Percentiles rank a stretch among this genome's conserved stretches.
phyloP scores from a whole-genome alignment of 2,113 vertebrate genomes.

The Anas platyrhynchos region DNA sequence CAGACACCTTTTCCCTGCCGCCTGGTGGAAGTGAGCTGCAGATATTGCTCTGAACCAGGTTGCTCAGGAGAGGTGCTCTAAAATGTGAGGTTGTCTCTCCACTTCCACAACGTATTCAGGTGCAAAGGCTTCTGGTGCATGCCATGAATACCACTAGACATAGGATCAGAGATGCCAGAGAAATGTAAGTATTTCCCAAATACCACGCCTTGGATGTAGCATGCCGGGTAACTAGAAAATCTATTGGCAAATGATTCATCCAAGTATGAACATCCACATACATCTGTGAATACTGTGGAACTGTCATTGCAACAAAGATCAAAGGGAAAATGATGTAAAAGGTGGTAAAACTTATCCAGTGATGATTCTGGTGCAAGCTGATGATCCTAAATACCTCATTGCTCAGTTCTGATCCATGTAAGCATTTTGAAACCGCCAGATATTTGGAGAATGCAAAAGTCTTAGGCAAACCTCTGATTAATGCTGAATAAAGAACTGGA shows the following conservation, averaged over 20 bases:
- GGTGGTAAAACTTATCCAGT: not conserved
- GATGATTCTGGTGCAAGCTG: not conserved
- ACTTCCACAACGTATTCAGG: not conserved
- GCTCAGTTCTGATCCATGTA: not conserved
- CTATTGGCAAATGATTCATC: not conserved
- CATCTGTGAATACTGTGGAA: not conserved
- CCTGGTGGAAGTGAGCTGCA: not conserved
- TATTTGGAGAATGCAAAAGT: not conserved
- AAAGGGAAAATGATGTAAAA: not conserved
- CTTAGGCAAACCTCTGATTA: not conserved
- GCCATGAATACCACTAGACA: not conserved
- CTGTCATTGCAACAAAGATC: not conserved
- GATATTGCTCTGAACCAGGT: not conserved
- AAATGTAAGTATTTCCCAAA: not conserved
- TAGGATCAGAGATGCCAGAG: not conserved
- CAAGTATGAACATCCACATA: no score
- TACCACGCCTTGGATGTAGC: not conserved
- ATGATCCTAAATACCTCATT: not conserved
- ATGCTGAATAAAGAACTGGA: not conserved
- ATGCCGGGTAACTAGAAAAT: fast-evolving
- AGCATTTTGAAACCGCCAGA: not conserved
- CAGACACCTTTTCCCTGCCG: not conserved
- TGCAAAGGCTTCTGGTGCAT: not conserved
- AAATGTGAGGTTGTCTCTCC: not conserved
- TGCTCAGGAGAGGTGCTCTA: not conserved